Base-by-base conservation (phyloP, 2,113 vertebrate species). In the Mugil cephalus region DNA sequence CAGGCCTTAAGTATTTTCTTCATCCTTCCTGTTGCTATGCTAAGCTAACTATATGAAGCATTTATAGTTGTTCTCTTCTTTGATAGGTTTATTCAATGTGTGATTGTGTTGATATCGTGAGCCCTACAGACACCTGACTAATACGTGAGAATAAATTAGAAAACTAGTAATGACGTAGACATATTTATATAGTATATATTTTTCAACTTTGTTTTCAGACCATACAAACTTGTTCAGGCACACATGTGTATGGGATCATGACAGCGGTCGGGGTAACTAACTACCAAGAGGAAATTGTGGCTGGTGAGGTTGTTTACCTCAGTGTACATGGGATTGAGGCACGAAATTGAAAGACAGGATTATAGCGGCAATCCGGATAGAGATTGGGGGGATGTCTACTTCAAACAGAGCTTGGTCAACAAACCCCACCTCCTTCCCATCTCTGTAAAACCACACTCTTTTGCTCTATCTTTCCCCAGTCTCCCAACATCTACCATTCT, bases 291-390 rank as follows among this genome's bases (percentile, higher is more conserved):
- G 75, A 86, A 68, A 89, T 80, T 60, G 63, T 64, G 55, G 74
- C 55, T 60, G 62, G 47, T 35, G 59, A 83, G 45, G 45, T 83
- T 88, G 85, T 90, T 88, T 86, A 88, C 69, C 53, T 80, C 69
- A 76, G 53, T 54, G 85, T 88, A 83, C 47, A 70, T 15, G 18
- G 47, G 77, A 84, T 78, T 78, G 62, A 72, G 53, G 58, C 36
- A 39, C 62, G 58, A 75, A 78, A 86, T 86, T 86, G 80, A 84
- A 82, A 78, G 70, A 75, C 66, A 60, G 74, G 72, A 74, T 69
- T 85, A 84, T 42, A 75, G 72, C 64, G 63, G 50, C 77, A 82
- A 89, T 86, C 79, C 60, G 6, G 35, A 83, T 77, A 68, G 69
- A 82, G 68, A 90, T 84, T 13, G 12, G 9, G 50, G n/a, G 18